Base-by-base conservation (phyloP, 2,113 vertebrate species). In the Indicator maculatus region DNA sequence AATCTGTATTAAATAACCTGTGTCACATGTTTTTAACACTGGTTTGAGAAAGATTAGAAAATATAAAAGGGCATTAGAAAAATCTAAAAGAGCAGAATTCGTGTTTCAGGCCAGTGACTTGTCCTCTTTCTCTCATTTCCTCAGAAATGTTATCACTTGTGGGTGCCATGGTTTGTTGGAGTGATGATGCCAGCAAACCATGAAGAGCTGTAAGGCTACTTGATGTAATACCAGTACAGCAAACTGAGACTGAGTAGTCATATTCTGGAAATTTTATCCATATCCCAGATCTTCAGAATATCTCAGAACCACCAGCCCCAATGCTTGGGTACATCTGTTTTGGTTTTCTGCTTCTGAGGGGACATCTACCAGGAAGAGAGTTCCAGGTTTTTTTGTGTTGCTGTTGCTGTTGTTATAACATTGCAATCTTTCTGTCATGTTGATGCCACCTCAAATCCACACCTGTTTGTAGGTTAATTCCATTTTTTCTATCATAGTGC, bases 21-120 rank as follows among this genome's bases (percentile, higher is more conserved):
- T 45, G 38, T 66, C 71, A 83, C 58, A 7, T 19, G 75, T 77
- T 93, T 95, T 87, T 92, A 95, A 72, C 64, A n/a, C 7, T n/a
- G 23, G 5, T 8, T 65, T 92, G 45, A 73, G 47, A 12, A 36
- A 36, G 67, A 66, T 39, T 66, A 64, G 19, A 70, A 91, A 89
- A 58, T 63, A 44, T 9, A 69, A 87, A 76, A 66, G 24, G 69
- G 8, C n/a, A 63, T 69, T 75, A 56, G 21, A 88, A 75, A 89
- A 60, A 28, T 12, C 15, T 87, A 75, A 70, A 78, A 38, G 17
- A 18, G 21, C 1, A 69, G 8, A 20, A 67, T 39, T 77, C 38
- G 4, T 19, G 33, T 58, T 70, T 61, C n/a, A 33, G 8, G 11
- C 2, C 9, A 55, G 6, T 7, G n/a, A 31, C 17, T 63, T 76